phyloP scores from a whole-genome alignment of 1,140 invertebrate genomes.

The Atta colombica region DNA sequence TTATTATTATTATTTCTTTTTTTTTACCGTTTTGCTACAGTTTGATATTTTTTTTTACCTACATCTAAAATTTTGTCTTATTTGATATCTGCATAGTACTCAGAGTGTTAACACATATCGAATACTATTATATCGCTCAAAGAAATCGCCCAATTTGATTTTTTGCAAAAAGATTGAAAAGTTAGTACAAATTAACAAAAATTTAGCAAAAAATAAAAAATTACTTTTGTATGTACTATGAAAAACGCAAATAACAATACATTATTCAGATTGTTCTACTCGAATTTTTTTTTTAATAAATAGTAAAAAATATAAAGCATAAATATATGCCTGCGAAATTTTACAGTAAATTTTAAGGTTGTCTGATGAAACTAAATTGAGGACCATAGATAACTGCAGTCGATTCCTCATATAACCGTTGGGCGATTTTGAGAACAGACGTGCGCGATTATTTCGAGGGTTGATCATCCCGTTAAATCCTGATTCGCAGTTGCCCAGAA shows the following conservation, averaged over 20 bases:
- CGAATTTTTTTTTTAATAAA: background rate
- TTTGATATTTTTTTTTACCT: slow-evolving; percentile 56
- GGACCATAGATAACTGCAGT: slow-evolving; percentile 40
- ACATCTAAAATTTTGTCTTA: slow-evolving; percentile 51
- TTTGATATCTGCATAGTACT: background rate
- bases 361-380: slow-evolving; percentile 46
- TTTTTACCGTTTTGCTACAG: slow-evolving; percentile 68
- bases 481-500: slow-evolving; percentile 71
- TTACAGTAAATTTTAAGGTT: background rate
- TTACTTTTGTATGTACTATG: background rate
- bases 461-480: slow-evolving; percentile 82
- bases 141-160: background rate
- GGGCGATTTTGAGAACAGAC: slow-evolving; percentile 73
- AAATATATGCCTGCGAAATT: background rate
- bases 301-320: background rate
- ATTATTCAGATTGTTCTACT: background rate
- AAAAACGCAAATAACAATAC: background rate
- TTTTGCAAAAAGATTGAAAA: background rate
- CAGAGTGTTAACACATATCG: background rate
- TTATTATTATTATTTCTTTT: slow-evolving; percentile 84
- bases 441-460: slow-evolving; percentile 76
- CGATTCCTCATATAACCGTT: slow-evolving; percentile 62
- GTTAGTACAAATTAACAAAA: background rate
- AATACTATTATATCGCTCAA: background rate
- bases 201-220: background rate